A percentile compares a stretch with the other conserved stretches of the same genome.
These are phyloP conservation scores for Lycaon pictus DNA, from an alignment of 2,113 vertebrate species.

Conservation along the genomic window DNA sequence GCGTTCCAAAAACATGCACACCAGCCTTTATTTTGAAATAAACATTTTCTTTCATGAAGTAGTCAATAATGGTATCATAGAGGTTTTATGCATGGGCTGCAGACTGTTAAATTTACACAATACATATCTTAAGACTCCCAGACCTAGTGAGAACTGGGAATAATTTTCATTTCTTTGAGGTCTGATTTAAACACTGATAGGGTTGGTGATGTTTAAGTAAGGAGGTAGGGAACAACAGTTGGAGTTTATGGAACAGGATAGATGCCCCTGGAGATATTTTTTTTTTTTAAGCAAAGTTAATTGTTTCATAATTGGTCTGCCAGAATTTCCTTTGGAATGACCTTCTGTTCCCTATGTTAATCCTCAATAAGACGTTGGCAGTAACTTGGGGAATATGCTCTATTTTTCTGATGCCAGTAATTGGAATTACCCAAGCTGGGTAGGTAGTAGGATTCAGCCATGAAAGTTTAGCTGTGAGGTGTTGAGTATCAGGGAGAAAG, in stretches of 20 bases:
- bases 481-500: background rate
- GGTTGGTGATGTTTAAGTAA: background rate
- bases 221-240: background rate
- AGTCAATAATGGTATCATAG: background rate
- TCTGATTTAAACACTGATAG: background rate
- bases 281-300: background rate
- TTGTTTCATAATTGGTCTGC: background rate
- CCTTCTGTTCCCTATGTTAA: background rate
- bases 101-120: background rate
- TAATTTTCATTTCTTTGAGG: background rate
- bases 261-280: background rate
- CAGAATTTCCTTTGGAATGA: background rate
- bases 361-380: background rate
- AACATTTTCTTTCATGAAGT: background rate
- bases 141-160: background rate
- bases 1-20: background rate
- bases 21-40: background rate
- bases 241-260: background rate
- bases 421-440: background rate
- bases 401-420: background rate
- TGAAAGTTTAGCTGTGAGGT: background rate
- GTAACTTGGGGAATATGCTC: background rate
- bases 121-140: background rate
- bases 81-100: background rate
- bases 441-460: background rate